These are phyloP conservation scores for Todus mexicanus DNA, from an alignment of 2,797 vertebrate species.

Conservation along the genomic window DNA sequence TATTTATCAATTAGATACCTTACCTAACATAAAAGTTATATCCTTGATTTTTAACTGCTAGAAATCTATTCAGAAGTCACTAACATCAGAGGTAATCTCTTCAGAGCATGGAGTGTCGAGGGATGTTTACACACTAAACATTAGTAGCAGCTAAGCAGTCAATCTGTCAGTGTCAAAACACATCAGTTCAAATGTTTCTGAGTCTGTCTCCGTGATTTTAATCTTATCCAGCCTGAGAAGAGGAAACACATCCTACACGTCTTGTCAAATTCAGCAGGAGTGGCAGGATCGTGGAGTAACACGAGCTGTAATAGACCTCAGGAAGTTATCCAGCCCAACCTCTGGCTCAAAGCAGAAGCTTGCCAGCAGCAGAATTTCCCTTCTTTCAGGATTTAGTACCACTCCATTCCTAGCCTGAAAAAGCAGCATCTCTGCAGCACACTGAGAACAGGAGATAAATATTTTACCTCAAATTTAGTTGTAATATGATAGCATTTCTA, in stretches of 20 bases:
- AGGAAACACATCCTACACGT: background rate
- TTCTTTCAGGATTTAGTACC: background rate
- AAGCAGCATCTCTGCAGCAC: background rate
- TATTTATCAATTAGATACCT: background rate
- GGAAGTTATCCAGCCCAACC: no score
- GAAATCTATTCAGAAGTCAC: background rate
- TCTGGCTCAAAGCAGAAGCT: background rate
- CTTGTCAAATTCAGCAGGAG: background rate
- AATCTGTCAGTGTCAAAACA: background rate
- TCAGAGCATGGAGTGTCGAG: background rate
- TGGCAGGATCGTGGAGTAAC: background rate
- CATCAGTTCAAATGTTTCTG: background rate
- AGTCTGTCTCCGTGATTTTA: background rate
- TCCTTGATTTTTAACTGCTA: background rate
- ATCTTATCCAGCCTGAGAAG: background rate
- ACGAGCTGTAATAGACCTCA: background rate
- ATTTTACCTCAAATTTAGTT: background rate
- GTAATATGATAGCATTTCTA: background rate
- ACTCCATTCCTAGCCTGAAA: background rate
- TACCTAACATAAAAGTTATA: background rate
- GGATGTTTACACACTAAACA: background rate
- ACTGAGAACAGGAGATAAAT: background rate
- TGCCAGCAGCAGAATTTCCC: background rate
- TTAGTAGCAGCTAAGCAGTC: background rate
- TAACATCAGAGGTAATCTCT: background rate